Conservation (phyloP, 2,888 invertebrate genomes). For the Mesorhabditis belari region DNA sequence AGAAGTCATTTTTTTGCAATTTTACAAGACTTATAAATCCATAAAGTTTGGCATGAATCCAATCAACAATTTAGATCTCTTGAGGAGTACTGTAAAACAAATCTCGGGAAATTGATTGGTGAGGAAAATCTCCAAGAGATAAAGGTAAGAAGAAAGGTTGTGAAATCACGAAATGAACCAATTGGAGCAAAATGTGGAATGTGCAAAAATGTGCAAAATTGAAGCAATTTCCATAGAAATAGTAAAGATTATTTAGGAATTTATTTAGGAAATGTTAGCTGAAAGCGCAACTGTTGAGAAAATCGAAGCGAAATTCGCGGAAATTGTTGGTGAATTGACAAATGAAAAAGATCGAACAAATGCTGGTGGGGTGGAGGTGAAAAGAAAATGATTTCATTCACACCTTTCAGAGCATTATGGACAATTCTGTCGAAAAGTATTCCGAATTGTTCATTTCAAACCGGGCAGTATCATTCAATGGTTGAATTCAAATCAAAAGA, state of each 20-base stretch:
- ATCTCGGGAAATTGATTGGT: conserved; percentile 1
- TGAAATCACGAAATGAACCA: background rate
- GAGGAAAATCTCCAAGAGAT: conserved; percentile 2
- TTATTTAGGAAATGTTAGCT: conserved; percentile 15
- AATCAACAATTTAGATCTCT: too few species aligned
- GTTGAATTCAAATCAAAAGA: conserved; percentile 19
- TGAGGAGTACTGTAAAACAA: background rate
- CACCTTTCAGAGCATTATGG: conserved; percentile 29
- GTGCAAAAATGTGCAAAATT: too few species aligned
- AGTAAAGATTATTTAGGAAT: too few species aligned
- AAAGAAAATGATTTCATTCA: too few species aligned
- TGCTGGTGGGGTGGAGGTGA: conserved; percentile 12
- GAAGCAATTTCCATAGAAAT: too few species aligned
- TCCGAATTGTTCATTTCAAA: conserved; percentile 27
- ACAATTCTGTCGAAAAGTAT: conserved; percentile 33
- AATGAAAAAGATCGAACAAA: conserved; percentile 21
- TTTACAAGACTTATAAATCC: too few species aligned
- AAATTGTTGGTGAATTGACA: conserved; percentile 23
- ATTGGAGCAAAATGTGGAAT: too few species aligned
- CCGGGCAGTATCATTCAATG: conserved; percentile 27
- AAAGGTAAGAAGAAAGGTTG: background rate
- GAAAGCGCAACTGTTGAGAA: conserved; percentile 28
- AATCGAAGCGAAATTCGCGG: conserved; percentile 23
- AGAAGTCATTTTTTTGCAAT: conserved; percentile 8
- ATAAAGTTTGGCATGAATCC: too few species aligned